Evolutionary conservation across 2,888 invertebrate species (phyloP).

Genomic region (Drosophila falleni): DNA sequence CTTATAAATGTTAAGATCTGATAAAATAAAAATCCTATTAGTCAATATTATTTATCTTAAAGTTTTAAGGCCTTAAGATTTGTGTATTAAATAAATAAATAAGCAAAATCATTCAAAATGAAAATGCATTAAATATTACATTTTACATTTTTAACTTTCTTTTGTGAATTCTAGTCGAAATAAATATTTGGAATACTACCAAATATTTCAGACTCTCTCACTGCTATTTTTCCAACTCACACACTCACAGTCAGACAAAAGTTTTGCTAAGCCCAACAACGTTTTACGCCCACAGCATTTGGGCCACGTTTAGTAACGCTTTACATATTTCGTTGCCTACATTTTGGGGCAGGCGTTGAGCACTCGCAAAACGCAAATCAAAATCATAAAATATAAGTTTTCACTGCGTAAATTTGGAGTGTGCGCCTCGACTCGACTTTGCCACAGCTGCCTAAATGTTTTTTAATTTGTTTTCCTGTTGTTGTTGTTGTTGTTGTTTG

Average conservation of each 20-base stretch:
- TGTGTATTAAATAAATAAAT: background rate
- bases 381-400: slow-evolving; percentile 82
- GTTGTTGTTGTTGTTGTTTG: slow-evolving; percentile 27
- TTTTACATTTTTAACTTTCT: background rate
- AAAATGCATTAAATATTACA: background rate
- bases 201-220: background rate
- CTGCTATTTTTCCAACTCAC: background rate
- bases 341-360: slow-evolving; percentile 53
- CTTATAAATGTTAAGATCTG: too few relatives aligned
- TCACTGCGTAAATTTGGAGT: slow-evolving; percentile 77
- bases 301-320: slow-evolving; percentile 18
- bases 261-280: slow-evolving; percentile 23
- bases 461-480: slow-evolving; percentile 77
- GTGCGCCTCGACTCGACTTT: slow-evolving; percentile 31
- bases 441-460: slow-evolving; percentile 82
- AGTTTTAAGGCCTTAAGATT: too few relatives aligned
- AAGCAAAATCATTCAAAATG: too few relatives aligned
- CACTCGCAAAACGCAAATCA: slow-evolving; percentile 59
- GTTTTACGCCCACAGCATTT: background rate
- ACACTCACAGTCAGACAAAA: slow-evolving; percentile 35
- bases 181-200: slow-evolving; percentile 17
- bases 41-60: too few relatives aligned
- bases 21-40: too few relatives aligned
- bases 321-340: slow-evolving; percentile 68
- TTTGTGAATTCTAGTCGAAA: background rate